phyloP scores from a whole-genome alignment of 2,113 vertebrate species.

The Murina feae region DNA sequence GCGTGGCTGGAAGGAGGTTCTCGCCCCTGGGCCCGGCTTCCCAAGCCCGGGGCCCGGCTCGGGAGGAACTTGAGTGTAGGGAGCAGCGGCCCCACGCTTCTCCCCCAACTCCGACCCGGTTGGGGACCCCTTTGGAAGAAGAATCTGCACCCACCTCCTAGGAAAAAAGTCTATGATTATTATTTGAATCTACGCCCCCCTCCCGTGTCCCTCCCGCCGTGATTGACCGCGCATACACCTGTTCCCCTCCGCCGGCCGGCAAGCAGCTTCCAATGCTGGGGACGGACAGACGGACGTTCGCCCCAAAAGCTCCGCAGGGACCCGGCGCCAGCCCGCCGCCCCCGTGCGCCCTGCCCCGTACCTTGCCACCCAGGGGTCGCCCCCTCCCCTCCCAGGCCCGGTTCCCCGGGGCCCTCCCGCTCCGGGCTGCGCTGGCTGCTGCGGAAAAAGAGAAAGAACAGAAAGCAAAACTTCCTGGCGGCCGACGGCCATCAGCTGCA shows the following conservation, averaged over 20 bases:
- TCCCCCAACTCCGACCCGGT: slow-evolving; percentile 54
- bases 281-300: slow-evolving; percentile 66
- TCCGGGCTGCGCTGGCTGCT: slow-evolving; percentile 45
- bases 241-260: slow-evolving; percentile 72
- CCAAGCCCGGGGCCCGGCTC: not conserved
- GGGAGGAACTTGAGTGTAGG: slow-evolving; percentile 37
- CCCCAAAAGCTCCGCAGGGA: slow-evolving; percentile 62
- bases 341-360: not conserved
- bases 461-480: slow-evolving; percentile 79
- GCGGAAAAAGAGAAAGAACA: slow-evolving; percentile 67
- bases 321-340: slow-evolving; percentile 31
- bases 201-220: slow-evolving; percentile 66
- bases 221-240: slow-evolving; percentile 84
- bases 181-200: slow-evolving; percentile 71
- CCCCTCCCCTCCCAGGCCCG: slow-evolving; percentile 33
- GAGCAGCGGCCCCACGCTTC: not conserved
- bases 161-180: slow-evolving; percentile 68
- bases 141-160: slow-evolving; percentile 64
- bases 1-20: slow-evolving; percentile 19
- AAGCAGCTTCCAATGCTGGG: slow-evolving; percentile 66
- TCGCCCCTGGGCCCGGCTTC: slow-evolving; percentile 36
- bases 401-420: slow-evolving; percentile 6
- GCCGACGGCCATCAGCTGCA: slow-evolving; percentile 81
- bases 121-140: slow-evolving; percentile 31
- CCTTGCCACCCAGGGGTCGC: not conserved